phyloP scores from a whole-genome alignment of 2,888 invertebrate genomes.

The Thymelicus lineola region DNA sequence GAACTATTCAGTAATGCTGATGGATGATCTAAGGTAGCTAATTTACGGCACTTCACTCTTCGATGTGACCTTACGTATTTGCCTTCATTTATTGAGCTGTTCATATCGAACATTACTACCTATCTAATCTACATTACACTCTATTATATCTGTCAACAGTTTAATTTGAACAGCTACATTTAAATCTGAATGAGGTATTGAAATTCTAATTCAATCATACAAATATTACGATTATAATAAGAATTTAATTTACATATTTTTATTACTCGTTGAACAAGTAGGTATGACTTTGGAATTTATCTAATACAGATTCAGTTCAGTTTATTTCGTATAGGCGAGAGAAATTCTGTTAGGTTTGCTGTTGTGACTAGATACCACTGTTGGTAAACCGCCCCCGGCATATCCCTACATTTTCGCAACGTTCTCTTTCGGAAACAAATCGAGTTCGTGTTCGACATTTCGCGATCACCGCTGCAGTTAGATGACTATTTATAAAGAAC shows the following conservation, averaged over 20 bases:
- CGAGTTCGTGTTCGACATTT: conserved; percentile 83
- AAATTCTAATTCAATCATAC: background rate
- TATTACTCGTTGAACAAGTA: background rate
- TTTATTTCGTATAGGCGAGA: background rate
- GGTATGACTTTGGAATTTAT: background rate
- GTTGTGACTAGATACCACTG: conserved; percentile 51
- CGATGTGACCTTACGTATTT: conserved; percentile 20
- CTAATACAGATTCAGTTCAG: background rate
- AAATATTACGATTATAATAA: conserved; percentile 2
- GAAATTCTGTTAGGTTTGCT: conserved; percentile 51
- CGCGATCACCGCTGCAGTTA: conserved; percentile 78
- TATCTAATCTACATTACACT: background rate
- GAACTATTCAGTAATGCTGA: conserved; percentile 22
- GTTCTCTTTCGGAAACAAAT: conserved; percentile 72
- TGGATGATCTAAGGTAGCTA: conserved; percentile 19
- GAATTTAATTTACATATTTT: conserved; percentile 5
- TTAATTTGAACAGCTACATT: conserved; percentile 14
- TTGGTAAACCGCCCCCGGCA: conserved; percentile 59
- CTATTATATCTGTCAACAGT: conserved; percentile 14
- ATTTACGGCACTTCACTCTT: conserved; percentile 20
- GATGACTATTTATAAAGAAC: conserved; percentile 84
- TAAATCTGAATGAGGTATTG: conserved; percentile 16
- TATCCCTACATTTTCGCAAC: conserved; percentile 77
- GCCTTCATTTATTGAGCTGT: conserved; percentile 16
- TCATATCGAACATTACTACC: conserved; percentile 11